Evolutionary conservation across 2,113 vertebrate genomes (phyloP).

Genomic region (Notarius quadriscutis): DNA sequence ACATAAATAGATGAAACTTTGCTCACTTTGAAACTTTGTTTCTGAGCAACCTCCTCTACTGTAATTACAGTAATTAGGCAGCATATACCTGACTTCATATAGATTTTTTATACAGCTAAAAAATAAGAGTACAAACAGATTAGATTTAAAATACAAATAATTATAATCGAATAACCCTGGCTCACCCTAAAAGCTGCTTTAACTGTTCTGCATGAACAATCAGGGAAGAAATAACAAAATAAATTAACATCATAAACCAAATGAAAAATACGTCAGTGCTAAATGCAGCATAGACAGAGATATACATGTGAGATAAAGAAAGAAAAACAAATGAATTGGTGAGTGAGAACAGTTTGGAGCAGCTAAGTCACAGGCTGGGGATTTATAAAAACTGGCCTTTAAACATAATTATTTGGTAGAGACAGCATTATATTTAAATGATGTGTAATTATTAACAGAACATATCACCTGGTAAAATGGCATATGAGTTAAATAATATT

Average conservation of each 20-base stretch:
- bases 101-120: neutral
- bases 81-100: neutral
- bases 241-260: neutral
- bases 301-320: neutral
- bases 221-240: neutral
- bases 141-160: neutral
- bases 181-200: neutral
- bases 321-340: neutral
- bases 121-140: neutral
- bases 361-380: neutral
- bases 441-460: neutral
- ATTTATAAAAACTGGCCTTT: neutral
- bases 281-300: neutral
- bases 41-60: neutral
- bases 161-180: neutral
- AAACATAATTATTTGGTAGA: neutral
- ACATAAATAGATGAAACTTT: neutral
- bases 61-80: constrained; percentile 1
- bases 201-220: constrained; percentile 3
- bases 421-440: neutral
- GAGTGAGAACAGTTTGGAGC: neutral
- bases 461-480: neutral
- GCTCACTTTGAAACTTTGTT: neutral
- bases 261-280: neutral
- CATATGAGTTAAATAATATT: neutral